Base-by-base conservation (phyloP, 2,113 vertebrate genomes). In the Zapus hudsonius region DNA sequence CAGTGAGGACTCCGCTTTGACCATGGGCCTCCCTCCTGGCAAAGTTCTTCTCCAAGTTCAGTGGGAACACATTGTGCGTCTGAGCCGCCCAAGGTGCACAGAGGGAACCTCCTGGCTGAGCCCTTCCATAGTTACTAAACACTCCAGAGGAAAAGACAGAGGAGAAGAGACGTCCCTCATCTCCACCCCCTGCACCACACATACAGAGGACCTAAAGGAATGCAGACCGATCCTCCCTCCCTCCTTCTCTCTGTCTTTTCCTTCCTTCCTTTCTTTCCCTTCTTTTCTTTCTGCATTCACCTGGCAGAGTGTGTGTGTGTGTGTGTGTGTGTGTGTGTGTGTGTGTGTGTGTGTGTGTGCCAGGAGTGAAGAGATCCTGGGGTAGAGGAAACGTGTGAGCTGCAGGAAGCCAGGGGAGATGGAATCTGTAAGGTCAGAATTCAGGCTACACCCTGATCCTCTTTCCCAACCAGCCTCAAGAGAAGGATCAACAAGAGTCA, bases 61-160 rank as follows among this genome's bases (percentile, higher is more conserved):
- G 5, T 3, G 7, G 3, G 5, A 20, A 22, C 7, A 15, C 31
- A 36, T 0, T 55, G 67, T 10, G 8, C 17, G 72, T 61, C 17
- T 6, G 23, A 9, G 61, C 78, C 2, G 1, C 0, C 38, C 7
- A 2, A 7, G 23, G 33, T 13, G 25, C 11, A 0, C 0, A 22
- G 25, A 52, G 74, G 27, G 40, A 23, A 23, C 33, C 40, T 74
- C 40, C 6, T 0, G 16, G 55, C 47, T 44, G 3, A 23, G 44
- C 44, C 17, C 5, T 20, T 13, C 38, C 25, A 6, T 0, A 19
- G 4, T 13, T 2, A 42, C 6, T 8, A 0, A 15, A 38, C 1
- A 1, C 0, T 25, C 33, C 4, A 3, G 23, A 59, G 66, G 75
- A n/a, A 31, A 59, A 74, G 69, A 13, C 13, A 0, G 42, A 55